A percentile compares a stretch with the other conserved stretches of the same genome.
Conservation (phyloP, 2,113 vertebrate species). For the Anhinga anhinga region DNA sequence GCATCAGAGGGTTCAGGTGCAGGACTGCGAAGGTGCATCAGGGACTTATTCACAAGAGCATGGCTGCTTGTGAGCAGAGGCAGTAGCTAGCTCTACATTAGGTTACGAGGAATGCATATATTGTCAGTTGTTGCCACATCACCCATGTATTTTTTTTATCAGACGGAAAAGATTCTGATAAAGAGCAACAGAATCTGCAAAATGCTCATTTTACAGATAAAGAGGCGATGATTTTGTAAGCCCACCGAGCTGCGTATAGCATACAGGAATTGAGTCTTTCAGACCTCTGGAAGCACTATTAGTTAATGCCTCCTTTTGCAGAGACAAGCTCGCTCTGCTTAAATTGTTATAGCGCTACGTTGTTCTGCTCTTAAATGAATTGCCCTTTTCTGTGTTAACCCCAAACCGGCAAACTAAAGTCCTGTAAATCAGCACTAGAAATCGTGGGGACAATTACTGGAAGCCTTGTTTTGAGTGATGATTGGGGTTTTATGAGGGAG, state of each 20-base stretch:
- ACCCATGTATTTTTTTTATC: neutral
- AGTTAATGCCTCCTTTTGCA: neutral
- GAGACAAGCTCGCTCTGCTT: neutral
- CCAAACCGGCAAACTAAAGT: neutral
- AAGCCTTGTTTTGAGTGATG: neutral
- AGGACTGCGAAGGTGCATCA: neutral
- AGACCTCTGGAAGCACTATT: neutral
- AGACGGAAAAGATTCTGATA: neutral
- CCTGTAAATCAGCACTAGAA: neutral
- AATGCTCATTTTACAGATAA: neutral
- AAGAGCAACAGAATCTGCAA: neutral
- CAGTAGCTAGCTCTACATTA: accelerated
- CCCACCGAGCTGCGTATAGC: neutral
- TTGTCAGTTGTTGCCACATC: neutral
- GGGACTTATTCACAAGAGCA: neutral
- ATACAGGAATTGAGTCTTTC: neutral
- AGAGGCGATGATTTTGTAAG: neutral
- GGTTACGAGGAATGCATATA: neutral
- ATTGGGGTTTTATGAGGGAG: neutral
- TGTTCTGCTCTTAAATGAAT: neutral
- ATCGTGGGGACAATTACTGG: neutral
- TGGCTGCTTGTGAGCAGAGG: neutral
- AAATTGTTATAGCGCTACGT: neutral
- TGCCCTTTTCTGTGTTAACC: neutral
- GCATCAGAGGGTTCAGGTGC: neutral